Conservation (phyloP, 1,140 invertebrate genomes). For the Procambarus clarkii region DNA sequence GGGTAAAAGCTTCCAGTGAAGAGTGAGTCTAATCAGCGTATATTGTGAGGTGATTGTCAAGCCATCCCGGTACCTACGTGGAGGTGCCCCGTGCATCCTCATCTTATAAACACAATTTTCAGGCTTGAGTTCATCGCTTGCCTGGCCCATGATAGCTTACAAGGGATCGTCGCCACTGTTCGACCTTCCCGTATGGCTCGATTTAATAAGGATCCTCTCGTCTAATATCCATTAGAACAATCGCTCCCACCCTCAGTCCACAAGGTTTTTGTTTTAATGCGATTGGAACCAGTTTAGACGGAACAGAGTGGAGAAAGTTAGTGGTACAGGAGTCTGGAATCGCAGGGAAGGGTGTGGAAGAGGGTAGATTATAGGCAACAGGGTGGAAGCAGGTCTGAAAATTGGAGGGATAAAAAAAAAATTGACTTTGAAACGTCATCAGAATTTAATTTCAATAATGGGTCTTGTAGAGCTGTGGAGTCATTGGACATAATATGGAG, state of each 20-base stretch:
- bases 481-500: no score
- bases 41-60: constrained; percentile 44
- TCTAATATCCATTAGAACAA: constrained; percentile 3
- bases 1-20: constrained; percentile 13
- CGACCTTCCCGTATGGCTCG: constrained; percentile 24
- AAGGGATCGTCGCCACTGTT: constrained; percentile 1
- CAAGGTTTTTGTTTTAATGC: background rate
- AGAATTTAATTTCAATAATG: no score
- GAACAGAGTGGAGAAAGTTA: no score
- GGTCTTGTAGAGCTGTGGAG: no score
- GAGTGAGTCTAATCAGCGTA: constrained; percentile 41
- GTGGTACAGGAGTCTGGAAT: no score
- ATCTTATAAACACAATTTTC: constrained; percentile 51
- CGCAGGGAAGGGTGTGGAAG: background rate
- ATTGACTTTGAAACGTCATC: no score
- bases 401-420: no score
- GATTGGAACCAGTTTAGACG: background rate
- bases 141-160: background rate
- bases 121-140: constrained; percentile 13
- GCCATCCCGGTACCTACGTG: background rate
- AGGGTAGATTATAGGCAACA: no score
- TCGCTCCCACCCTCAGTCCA: background rate
- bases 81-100: constrained; percentile 7
- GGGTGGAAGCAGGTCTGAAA: no score
- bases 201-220: background rate